phyloP scores from a whole-genome alignment of 2,888 invertebrate genomes.

The Trissoscelio sp. region DNA sequence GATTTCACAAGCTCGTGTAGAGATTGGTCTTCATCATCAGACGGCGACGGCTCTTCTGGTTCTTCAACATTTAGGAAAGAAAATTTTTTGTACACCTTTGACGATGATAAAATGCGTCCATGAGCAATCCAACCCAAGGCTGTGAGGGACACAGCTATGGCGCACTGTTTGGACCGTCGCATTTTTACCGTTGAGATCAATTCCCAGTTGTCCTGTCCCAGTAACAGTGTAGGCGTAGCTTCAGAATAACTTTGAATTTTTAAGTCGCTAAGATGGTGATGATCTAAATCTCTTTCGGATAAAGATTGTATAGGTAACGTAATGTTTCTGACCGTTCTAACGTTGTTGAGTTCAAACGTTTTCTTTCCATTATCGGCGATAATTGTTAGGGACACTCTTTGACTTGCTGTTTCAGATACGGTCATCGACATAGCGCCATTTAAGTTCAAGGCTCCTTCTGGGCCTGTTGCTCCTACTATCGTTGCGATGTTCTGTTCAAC shows the following conservation, averaged over 20 bases:
- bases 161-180: neutral
- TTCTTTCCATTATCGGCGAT: neutral
- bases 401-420: neutral
- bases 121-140: neutral
- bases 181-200: constrained; percentile 8
- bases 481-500: neutral
- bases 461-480: neutral
- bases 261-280: constrained; percentile 1
- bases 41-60: too few species aligned
- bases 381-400: neutral
- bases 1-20: too few species aligned
- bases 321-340: neutral
- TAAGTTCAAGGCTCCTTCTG: neutral
- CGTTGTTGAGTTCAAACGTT: neutral
- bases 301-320: neutral
- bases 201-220: constrained; percentile 54
- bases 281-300: neutral
- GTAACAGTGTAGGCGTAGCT: constrained; percentile 15
- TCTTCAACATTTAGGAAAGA: too few species aligned
- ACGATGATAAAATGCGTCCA: neutral
- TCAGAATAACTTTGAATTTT: neutral
- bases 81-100: too few species aligned
- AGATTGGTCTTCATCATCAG: too few species aligned
- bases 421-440: neutral
- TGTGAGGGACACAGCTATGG: neutral